Conservation (phyloP, 2,113 vertebrate genomes). For the Marmota flaviventris region DNA sequence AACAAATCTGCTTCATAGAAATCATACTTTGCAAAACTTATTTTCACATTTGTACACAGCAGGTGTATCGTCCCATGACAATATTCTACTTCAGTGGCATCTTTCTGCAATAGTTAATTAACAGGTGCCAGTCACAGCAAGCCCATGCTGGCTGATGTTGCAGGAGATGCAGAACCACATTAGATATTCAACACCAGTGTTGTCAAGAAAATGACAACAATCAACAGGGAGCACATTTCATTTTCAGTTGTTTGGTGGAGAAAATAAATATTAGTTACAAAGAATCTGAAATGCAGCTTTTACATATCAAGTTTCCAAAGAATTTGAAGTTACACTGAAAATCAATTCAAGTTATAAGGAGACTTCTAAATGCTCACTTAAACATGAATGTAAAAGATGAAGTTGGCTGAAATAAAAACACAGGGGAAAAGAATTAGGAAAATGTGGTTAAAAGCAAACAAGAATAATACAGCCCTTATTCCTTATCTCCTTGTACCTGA, state of each 20-base stretch:
- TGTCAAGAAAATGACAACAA: not conserved
- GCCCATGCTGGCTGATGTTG: not conserved
- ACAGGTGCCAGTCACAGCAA: slow-evolving; percentile 44
- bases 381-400: not conserved
- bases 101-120: slow-evolving; percentile 39
- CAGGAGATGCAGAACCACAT: not conserved
- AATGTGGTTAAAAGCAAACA: not conserved
- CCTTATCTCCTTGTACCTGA: not conserved
- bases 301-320: not conserved
- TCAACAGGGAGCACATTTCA: not conserved
- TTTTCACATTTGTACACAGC: slow-evolving; percentile 6
- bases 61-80: not conserved
- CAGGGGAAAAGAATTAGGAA: not conserved
- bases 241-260: slow-evolving; percentile 22
- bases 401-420: not conserved
- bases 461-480: fast-evolving
- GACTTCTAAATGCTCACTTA: not conserved
- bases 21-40: not conserved
- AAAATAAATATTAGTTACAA: slow-evolving; percentile 48
- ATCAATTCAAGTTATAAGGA: not conserved
- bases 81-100: not conserved
- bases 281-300: not conserved
- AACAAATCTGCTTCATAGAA: slow-evolving; percentile 4
- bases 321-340: not conserved
- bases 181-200: not conserved